Conservation (phyloP, 2,797 vertebrate genomes). For the Arnoldichthys spilopterus region DNA sequence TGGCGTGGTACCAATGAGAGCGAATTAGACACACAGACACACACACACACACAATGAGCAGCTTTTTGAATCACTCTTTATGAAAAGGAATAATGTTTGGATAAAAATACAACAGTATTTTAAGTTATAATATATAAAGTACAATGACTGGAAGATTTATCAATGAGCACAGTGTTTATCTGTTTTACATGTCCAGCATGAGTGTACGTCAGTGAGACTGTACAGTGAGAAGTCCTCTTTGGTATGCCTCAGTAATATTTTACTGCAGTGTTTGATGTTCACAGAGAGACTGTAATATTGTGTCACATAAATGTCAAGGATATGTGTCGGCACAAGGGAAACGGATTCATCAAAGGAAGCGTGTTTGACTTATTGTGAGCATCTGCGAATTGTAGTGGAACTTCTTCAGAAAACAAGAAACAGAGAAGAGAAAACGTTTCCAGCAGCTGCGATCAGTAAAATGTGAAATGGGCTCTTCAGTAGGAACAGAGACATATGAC, state of each 20-base stretch:
- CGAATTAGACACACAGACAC: slow-evolving; percentile 21
- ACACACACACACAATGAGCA: slow-evolving; percentile 2
- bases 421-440: neutral
- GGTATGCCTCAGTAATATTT: neutral
- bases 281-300: neutral
- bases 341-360: neutral
- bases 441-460: neutral
- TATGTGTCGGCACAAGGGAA: neutral
- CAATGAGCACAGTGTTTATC: neutral
- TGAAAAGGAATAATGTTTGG: slow-evolving; percentile 17
- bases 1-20: slow-evolving; percentile 28
- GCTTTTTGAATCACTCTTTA: slow-evolving; percentile 43
- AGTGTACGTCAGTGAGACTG: slow-evolving; percentile 5
- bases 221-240: slow-evolving; percentile 1
- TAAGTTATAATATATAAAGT: neutral
- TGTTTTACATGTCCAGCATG: neutral
- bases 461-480: neutral
- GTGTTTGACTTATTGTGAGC: neutral
- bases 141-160: neutral
- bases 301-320: neutral
- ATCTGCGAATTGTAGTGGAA: neutral
- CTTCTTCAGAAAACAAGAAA: slow-evolving; percentile 2
- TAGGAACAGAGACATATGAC: neutral
- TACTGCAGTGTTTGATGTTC: neutral
- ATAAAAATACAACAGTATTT: slow-evolving; percentile 36